Base-by-base conservation (phyloP, 2,888 invertebrate species). In the Cerastis rubricosa region DNA sequence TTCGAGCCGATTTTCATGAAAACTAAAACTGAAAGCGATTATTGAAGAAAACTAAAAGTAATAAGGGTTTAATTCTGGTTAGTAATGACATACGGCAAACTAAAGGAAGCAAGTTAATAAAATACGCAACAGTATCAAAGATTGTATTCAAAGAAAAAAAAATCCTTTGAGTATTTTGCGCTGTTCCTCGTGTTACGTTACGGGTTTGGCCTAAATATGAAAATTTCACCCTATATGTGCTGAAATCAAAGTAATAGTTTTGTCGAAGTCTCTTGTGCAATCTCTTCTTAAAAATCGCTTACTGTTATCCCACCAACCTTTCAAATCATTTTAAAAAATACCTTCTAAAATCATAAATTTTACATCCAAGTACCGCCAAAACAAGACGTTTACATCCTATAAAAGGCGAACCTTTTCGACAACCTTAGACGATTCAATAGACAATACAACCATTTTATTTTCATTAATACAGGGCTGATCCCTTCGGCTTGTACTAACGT, bases 401-500 rank as follows among this genome's bases (percentile, higher is more conserved):
- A 67, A 65, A 78, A 11, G 35, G 54, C 19, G 29, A 59, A 43
- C 72, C 67, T 74, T 78, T 66, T 22, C 49, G 59, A 51, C 54
- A 35, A 70, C 63, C 77, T 17, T 47, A 64, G 40, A 71, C 80
- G 54, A 72, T 80, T 83, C 76, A 87, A 87, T 81, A 64, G 76
- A 51, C 64, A 66, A 67, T 14, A 82, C 73, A 72, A 70, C 76
- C 75, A 71, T 84, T 82, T 74, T 75, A 78, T 86, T 84, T 81
- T 84, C 82, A 84, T 76, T 84, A 86, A 82, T 71, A 71, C 63
- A 19, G 68, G 71, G 66, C 17, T 72, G 83, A 80, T 77, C 77
- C 73, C 68, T 81, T 71, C 51, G 63, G 61, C 70, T 68, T 76
- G 72, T 57, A 66, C 63, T 45, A 57, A 54, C 35, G 67, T 69